Conservation (phyloP, 2,888 invertebrate species). For the Catocala fraxini region DNA sequence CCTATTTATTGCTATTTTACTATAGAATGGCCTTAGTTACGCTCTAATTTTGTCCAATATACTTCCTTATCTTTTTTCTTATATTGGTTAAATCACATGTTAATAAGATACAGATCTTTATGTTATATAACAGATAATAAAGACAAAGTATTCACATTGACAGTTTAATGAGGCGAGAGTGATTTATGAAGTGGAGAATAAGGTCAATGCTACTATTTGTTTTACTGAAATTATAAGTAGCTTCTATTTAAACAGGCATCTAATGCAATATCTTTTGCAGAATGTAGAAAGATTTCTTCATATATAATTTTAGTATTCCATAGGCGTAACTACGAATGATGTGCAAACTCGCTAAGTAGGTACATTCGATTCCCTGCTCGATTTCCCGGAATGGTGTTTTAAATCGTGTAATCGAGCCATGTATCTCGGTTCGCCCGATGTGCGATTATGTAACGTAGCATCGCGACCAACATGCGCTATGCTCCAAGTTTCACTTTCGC, state of each 20-base stretch:
- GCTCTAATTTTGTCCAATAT: conserved; percentile 25
- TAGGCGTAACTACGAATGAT: conserved; percentile 49
- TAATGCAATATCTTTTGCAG: conserved; percentile 30
- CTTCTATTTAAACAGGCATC: conserved; percentile 22
- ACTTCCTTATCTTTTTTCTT: conserved; percentile 56
- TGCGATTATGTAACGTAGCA: conserved; percentile 69
- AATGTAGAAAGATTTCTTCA: conserved; percentile 53
- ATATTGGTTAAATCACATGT: conserved; percentile 36
- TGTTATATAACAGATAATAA: conserved; percentile 41
- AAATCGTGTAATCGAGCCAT: conserved; percentile 63
- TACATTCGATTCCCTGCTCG: conserved; percentile 46
- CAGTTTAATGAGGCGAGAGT: conserved; percentile 51
- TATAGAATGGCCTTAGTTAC: conserved; percentile 21
- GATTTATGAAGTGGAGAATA: conserved; percentile 57
- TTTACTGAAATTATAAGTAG: conserved; percentile 34
- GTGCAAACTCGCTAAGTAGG: conserved; percentile 49
- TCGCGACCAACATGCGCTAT: conserved; percentile 62
- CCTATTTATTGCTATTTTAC: conserved; percentile 16
- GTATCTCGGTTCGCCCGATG: conserved; percentile 61
- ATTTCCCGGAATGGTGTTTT: conserved; percentile 62
- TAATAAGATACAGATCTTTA: conserved; percentile 19
- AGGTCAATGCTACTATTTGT: conserved; percentile 55
- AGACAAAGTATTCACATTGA: conserved; percentile 42
- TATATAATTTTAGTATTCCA: conserved; percentile 48
- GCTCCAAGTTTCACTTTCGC: conserved; percentile 81